phyloP scores from a whole-genome alignment of 2,888 invertebrate genomes.

The Biston betularia region DNA sequence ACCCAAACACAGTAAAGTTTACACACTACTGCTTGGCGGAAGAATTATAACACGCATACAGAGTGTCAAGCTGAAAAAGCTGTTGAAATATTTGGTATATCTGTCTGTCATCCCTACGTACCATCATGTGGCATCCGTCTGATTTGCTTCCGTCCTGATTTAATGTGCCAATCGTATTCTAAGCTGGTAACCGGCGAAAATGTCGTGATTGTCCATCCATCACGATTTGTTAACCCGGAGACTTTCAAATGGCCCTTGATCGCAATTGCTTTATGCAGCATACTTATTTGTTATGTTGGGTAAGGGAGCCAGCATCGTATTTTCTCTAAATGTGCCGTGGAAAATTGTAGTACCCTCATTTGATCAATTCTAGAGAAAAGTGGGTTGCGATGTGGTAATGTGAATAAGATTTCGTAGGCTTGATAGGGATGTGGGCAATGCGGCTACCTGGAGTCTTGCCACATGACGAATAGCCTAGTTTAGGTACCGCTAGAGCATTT shows the following conservation, averaged over 20 bases:
- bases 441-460: constrained; percentile 4
- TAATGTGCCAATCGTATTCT: not conserved
- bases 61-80: no score
- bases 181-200: not conserved
- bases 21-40: no score
- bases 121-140: not conserved
- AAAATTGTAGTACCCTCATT: not conserved
- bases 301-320: not conserved
- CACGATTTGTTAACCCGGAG: constrained; percentile 17
- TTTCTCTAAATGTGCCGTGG: not conserved
- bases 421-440: constrained; percentile 16
- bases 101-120: no score
- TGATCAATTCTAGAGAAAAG: not conserved
- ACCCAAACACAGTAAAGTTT: no score
- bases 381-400: constrained; percentile 7
- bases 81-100: no score
- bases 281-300: not conserved
- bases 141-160: not conserved
- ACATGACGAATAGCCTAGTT: not conserved
- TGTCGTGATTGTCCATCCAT: constrained; percentile 15
- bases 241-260: constrained; percentile 26
- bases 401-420: constrained; percentile 20
- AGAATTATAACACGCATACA: no score
- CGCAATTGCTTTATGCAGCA: constrained; percentile 10
- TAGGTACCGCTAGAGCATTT: not conserved